phyloP scores from a whole-genome alignment of 2,113 vertebrate genomes.

The Herpailurus yagouaroundi region DNA sequence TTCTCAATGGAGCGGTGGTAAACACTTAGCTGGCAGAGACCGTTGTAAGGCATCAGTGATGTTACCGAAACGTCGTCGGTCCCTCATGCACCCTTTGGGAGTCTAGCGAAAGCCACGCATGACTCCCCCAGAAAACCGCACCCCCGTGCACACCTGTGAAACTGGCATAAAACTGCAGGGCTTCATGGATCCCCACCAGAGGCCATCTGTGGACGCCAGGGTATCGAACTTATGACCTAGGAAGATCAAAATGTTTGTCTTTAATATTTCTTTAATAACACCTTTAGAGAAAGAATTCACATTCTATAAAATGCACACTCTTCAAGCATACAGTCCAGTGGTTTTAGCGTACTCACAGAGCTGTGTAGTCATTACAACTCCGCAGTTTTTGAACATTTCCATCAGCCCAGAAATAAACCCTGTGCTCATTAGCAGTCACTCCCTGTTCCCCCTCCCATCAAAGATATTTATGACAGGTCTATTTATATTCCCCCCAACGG shows the following conservation, averaged over 20 bases:
- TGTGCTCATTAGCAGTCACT: not conserved
- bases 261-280: constrained; percentile 30
- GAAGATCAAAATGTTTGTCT: constrained; percentile 11
- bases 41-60: not conserved
- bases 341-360: not conserved
- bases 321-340: not conserved
- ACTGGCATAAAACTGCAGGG: not conserved
- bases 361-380: not conserved
- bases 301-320: not conserved
- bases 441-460: not conserved
- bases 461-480: not conserved
- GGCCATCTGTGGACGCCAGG: not conserved
- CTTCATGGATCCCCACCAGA: not conserved
- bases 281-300: not conserved
- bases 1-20: not conserved
- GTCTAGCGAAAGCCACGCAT: not conserved
- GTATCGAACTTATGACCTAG: constrained; percentile 1
- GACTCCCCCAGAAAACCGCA: not conserved
- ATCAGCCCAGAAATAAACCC: not conserved
- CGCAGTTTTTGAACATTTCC: constrained; percentile 20
- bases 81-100: not conserved
- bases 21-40: not conserved
- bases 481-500: not conserved
- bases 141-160: not conserved
- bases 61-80: not conserved